These are phyloP conservation scores for Dolichomitus sp. DNA, from an alignment of 2,888 invertebrate genomes.

Conservation along the genomic window DNA sequence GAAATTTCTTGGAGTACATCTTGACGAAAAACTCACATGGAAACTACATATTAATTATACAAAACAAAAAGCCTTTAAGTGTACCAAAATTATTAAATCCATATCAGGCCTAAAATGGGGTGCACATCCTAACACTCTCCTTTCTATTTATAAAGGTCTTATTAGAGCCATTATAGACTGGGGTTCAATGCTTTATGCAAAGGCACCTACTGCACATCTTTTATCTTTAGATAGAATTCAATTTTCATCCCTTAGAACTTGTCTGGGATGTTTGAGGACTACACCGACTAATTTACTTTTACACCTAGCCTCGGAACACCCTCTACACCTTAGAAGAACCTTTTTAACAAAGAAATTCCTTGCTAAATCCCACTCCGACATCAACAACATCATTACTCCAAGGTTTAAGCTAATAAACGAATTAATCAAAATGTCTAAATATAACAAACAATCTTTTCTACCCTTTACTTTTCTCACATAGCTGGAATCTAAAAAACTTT, in stretches of 20 bases:
- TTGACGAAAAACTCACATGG: not conserved
- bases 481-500: no score
- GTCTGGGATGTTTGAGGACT: not conserved
- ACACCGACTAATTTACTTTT: not conserved
- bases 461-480: no score
- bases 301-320: not conserved
- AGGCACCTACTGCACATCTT: not conserved
- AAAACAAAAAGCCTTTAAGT: not conserved
- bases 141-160: not conserved
- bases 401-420: no score
- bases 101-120: slow-evolving; percentile 8
- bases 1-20: not conserved
- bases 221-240: not conserved
- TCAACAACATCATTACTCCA: no score
- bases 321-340: not conserved
- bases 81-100: slow-evolving; percentile 1
- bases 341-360: not conserved
- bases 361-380: not conserved
- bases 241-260: slow-evolving; percentile 2
- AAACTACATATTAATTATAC: not conserved
- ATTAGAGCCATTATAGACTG: slow-evolving; percentile 2
- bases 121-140: not conserved
- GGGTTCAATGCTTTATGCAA: not conserved
- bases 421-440: no score
- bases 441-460: no score